phyloP scores from a whole-genome alignment of 2,888 invertebrate genomes.

The Xylota sylvarum region DNA sequence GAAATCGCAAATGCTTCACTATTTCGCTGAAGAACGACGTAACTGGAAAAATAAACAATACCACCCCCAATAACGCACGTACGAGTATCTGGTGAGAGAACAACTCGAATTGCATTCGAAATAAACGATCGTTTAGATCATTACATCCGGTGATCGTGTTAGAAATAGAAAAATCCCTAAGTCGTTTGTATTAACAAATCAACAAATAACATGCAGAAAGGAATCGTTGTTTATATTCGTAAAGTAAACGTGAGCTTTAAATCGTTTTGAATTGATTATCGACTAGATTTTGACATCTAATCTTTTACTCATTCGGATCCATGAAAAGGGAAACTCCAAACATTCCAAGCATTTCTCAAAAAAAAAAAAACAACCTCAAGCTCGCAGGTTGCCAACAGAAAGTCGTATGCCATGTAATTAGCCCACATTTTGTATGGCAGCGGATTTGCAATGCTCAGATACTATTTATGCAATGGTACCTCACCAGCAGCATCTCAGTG shows the following conservation, averaged over 20 bases:
- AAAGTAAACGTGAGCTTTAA: too few relatives aligned
- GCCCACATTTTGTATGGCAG: conserved; percentile 64
- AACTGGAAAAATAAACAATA: conserved; percentile 31
- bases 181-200: not conserved
- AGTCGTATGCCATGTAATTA: conserved; percentile 68
- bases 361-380: not conserved
- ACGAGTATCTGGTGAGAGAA: conserved; percentile 5
- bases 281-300: not conserved
- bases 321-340: conserved; percentile 22
- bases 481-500: conserved; percentile 21
- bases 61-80: not conserved
- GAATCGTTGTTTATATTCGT: not conserved
- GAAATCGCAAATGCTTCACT: conserved; percentile 17
- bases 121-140: conserved; percentile 5
- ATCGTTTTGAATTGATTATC: not conserved
- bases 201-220: not conserved
- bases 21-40: conserved; percentile 12
- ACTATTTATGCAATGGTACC: conserved; percentile 34
- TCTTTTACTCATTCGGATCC: not conserved
- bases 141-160: conserved; percentile 21
- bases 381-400: conserved; percentile 19
- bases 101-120: conserved; percentile 38
- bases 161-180: not conserved
- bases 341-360: conserved; percentile 2
- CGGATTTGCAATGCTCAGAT: conserved; percentile 35